Base-by-base conservation (phyloP, 2,113 vertebrate genomes). In the Aldabrachelys gigantea region DNA sequence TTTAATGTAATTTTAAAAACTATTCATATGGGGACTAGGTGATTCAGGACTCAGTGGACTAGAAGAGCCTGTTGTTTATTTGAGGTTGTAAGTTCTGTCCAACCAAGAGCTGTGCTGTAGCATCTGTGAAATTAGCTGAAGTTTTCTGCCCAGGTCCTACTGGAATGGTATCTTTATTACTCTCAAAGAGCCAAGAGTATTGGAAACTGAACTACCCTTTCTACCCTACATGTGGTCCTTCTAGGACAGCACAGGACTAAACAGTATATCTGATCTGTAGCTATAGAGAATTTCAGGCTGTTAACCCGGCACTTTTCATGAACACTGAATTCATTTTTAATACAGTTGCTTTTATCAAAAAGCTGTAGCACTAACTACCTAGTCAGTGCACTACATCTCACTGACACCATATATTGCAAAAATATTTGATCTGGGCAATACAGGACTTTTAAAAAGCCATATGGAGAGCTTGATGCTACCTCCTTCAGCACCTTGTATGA, bases 21-120 rank as follows among this genome's bases (percentile, higher is more conserved):
- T 87, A 91, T 82, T 80, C 52, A 82, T 86, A 75, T 76, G 93
- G 84, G 91, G 92, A 80, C 56, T 65, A 88, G 65, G 90, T 95
- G 72, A 93, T 69, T 92, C 83, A 89, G 57, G 88, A 87, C 16
- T 81, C 93, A 93, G n/a, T 54, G 65, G 38, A 29, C 21, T 92
- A 88, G 52, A 54, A 86, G 49, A 52, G 19, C 84, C 90, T 88
- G 95, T 41, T 41, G 41, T 81, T 93, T 88, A 91, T 85, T 82
- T 92, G 79, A 91, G 56, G 27, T 76, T 72, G 50, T 85, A 96
- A 88, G 81, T 49, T 89, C 78, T 88, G 90, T 95, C 27, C 24
- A 59, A 56, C 88, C 47, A 87, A 90, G 12, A 88, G 41, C 56
- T 38, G 38, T 82, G 83, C 72, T 95, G 88, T 88, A 87, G 94